Conservation (phyloP, 2,113 vertebrate genomes). For the Columbina picui region DNA sequence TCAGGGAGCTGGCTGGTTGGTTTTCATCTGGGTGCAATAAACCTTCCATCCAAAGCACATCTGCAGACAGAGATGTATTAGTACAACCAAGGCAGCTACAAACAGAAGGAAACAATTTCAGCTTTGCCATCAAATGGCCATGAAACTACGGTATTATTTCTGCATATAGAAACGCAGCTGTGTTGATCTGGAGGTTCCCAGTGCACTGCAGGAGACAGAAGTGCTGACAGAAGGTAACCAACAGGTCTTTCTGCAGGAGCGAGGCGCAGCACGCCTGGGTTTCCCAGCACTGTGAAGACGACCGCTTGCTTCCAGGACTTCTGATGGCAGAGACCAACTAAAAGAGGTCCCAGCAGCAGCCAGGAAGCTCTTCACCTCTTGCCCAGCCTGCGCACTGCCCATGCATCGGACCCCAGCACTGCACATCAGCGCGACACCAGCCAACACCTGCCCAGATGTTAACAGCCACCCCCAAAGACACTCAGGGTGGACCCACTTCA, state of each 20-base stretch:
- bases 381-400: background rate
- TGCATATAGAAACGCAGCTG: background rate
- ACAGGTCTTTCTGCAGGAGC: accelerated
- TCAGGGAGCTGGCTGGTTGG: background rate
- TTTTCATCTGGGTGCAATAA: background rate
- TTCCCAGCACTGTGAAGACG: background rate
- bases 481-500: background rate
- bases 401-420: background rate
- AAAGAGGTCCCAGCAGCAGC: background rate
- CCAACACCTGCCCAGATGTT: background rate
- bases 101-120: background rate
- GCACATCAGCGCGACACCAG: background rate
- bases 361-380: background rate
- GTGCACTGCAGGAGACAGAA: background rate
- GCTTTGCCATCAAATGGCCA: background rate
- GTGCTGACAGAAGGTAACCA: background rate
- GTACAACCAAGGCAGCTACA: background rate
- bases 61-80: background rate
- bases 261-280: background rate
- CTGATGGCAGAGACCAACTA: background rate
- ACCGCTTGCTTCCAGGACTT: background rate
- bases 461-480: background rate
- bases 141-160: background rate
- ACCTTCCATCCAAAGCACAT: background rate
- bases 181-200: background rate